Evolutionary conservation across 2,888 invertebrate species (phyloP).

Genomic region (Geophilus truncorum): DNA sequence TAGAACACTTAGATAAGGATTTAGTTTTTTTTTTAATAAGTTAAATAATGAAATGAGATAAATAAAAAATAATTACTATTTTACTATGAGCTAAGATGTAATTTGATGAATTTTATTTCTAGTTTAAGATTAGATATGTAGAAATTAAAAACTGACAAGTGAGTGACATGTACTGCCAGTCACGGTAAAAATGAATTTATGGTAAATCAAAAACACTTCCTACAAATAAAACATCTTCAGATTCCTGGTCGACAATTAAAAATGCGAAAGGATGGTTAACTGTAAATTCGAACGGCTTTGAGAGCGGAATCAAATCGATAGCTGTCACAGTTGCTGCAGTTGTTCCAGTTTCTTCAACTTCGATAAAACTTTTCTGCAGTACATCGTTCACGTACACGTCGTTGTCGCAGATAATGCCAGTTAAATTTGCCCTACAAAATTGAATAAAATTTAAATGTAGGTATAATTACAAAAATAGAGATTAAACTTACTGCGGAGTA

Average conservation of each 20-base stretch:
- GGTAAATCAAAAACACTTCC: neutral
- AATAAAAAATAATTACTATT: no score
- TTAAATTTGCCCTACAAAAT: neutral
- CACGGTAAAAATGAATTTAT: neutral
- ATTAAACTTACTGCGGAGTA: neutral
- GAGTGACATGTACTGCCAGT: no score
- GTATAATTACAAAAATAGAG: no score
- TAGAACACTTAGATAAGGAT: no score
- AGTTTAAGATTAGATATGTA: no score
- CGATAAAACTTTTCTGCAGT: neutral
- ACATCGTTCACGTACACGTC: neutral
- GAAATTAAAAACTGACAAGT: neutral
- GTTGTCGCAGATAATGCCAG: neutral
- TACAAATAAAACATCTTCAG: neutral
- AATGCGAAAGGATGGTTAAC: constrained; percentile 3
- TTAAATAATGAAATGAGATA: no score
- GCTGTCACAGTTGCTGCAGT: neutral
- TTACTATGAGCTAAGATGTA: no score
- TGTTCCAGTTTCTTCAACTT: neutral
- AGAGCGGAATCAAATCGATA: neutral
- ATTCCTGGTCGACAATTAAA: neutral
- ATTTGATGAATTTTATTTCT: no score
- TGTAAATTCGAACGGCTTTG: neutral
- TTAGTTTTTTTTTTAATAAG: no score
- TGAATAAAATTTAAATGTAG: neutral